A percentile compares a stretch with the other conserved stretches of the same genome.
phyloP scores from a whole-genome alignment of 2,888 invertebrate genomes.

The Ophion ellenae region DNA sequence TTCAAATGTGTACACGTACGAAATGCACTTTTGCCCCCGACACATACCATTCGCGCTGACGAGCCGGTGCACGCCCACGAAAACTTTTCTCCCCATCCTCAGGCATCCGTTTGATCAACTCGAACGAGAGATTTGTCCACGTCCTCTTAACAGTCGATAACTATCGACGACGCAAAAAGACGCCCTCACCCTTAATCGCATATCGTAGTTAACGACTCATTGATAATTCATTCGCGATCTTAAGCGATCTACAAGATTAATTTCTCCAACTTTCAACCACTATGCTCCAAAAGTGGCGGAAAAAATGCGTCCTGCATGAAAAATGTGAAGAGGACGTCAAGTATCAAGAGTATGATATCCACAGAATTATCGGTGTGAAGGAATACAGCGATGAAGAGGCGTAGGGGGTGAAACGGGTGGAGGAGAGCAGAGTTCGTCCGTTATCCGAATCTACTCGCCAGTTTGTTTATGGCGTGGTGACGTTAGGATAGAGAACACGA shows the following conservation, averaged over 20 bases:
- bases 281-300: background rate
- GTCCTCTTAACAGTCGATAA: no score
- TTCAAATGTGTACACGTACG: conserved; percentile 64
- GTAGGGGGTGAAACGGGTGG: background rate
- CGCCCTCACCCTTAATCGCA: no score
- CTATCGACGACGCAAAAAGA: no score
- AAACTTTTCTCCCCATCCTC: conserved; percentile 74
- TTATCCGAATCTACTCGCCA: conserved; percentile 76
- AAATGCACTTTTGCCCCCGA: background rate
- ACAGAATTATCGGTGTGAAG: conserved; percentile 46
- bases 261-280: background rate
- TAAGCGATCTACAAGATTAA: background rate
- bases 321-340: conserved; percentile 37
- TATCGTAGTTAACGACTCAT: no score
- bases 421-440: conserved; percentile 67
- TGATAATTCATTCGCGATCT: no score
- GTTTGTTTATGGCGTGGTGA: conserved; percentile 80
- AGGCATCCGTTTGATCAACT: conserved; percentile 60
- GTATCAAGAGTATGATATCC: conserved; percentile 1
- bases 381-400: background rate
- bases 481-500: conserved; percentile 72
- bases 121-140: no score
- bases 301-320: background rate
- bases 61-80: conserved; percentile 16
- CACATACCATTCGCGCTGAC: conserved; percentile 2